Conservation (phyloP, 2,113 vertebrate genomes). For the Poeciliopsis prolifica region DNA sequence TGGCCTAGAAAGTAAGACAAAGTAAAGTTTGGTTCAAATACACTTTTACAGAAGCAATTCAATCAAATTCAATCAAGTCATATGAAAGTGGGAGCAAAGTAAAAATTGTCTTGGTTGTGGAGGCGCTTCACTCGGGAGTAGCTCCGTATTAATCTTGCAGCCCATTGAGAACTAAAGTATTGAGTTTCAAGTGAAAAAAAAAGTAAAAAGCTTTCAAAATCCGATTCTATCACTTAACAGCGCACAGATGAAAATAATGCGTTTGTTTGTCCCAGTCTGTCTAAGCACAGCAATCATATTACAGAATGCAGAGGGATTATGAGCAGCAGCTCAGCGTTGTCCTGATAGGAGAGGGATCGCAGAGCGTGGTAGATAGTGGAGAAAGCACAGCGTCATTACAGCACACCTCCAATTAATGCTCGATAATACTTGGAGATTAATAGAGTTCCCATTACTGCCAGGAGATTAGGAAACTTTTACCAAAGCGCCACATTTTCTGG, state of each 20-base stretch:
- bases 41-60: too few relatives aligned
- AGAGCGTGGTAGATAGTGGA: slow-evolving; percentile 16
- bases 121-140: background rate
- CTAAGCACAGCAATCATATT: slow-evolving; percentile 46
- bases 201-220: slow-evolving; percentile 9
- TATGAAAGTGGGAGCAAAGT: background rate
- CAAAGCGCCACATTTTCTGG: background rate
- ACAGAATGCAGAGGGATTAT: slow-evolving; percentile 31
- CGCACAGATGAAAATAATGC: slow-evolving; percentile 34
- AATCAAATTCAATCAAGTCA: background rate
- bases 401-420: slow-evolving; percentile 16
- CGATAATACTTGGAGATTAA: slow-evolving; percentile 35
- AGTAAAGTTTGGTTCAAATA: background rate
- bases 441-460: slow-evolving; percentile 9
- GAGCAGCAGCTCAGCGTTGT: slow-evolving; percentile 10
- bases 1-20: background rate
- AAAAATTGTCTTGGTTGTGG: background rate
- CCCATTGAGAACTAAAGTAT: slow-evolving; percentile 17
- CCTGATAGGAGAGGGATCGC: slow-evolving; percentile 7
- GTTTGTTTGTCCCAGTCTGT: slow-evolving; percentile 25
- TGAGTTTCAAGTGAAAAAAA: slow-evolving; percentile 3
- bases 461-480: background rate
- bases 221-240: slow-evolving; percentile 22
- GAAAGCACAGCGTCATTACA: slow-evolving; percentile 24
- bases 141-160: slow-evolving; percentile 22